Evolutionary conservation across 1,140 invertebrate genomes (phyloP), one percentile per base, ranked within the genome.

Genomic region (Zaprionus davidi): DNA sequence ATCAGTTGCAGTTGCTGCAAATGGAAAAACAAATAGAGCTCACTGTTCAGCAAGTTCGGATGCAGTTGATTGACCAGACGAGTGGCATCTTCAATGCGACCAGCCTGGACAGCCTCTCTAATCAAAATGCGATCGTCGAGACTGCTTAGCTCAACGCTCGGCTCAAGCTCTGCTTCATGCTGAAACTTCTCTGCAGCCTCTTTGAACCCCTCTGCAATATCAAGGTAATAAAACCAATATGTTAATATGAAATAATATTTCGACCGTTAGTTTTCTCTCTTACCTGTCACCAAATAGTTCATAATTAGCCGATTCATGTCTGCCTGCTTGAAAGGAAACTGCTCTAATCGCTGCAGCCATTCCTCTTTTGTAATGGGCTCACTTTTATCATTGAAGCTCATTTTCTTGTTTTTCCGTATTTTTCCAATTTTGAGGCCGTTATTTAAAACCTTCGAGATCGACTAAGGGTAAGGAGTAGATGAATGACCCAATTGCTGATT

Each of bases 301-400:
- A 99, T 99, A 67, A 99, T 98, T 44, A 99, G 94, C 93, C 97
- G 97, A 93, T 99, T 99, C 97, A 99, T 98, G 82, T 98, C 97
- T 51, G 96, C 95, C 79, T 98, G 94, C 55, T 97, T 97, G 77
- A 98, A 96, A 75, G 97, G 97, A 56, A 97, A 95, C 70, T 95
- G 95, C 86, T 97, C 96, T 15, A 97, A 92, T 76, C 94, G 93
- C 60, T 94, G 94, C 81, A 96, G 91, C 96, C 96, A 97, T 76
- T 96, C 95, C 68, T 95, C 92, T 78, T 92, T 92, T 69, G 81
- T 77, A 67, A 92, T 85, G 67, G 71, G 63, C 58, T 92, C 91
- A 62, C 73, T 71, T 71, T 92, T 92, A 58, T 92, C 91, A 82
- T 91, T 92, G 67, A 88, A 92, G 71, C 91, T 92, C 91, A 92